phyloP scores from a whole-genome alignment of 1,140 invertebrate species.

The Eumeta japonica region DNA sequence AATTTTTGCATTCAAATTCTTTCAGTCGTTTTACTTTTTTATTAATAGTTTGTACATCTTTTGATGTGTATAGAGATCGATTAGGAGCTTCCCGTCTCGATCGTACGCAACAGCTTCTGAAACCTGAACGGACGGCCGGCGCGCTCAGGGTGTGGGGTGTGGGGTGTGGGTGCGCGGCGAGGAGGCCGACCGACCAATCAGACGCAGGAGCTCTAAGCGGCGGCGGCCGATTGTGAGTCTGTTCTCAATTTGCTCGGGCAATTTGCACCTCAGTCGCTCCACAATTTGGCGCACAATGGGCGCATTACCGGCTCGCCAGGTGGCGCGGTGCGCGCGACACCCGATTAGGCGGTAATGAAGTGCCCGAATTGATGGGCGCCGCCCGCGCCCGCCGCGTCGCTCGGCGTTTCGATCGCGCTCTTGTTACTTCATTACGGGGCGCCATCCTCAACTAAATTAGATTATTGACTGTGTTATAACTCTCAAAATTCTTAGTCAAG shows the following conservation, averaged over 20 bases:
- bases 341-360: constrained; percentile 45
- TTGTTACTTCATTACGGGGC: too few relatives aligned
- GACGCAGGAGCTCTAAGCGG: constrained; percentile 40
- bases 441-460: neutral
- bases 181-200: constrained; percentile 44
- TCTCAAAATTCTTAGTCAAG: too few relatives aligned
- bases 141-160: too few relatives aligned
- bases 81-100: too few relatives aligned
- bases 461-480: too few relatives aligned
- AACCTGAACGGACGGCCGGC: constrained; percentile 10
- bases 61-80: too few relatives aligned
- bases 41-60: too few relatives aligned
- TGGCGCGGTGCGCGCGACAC: constrained; percentile 44
- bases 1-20: too few relatives aligned
- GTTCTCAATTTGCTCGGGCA: constrained; percentile 48
- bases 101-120: too few relatives aligned
- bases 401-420: neutral
- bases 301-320: constrained; percentile 22
- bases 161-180: constrained; percentile 9
- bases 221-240: constrained; percentile 38
- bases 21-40: too few relatives aligned
- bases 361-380: constrained; percentile 30
- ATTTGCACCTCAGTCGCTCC: too few relatives aligned
- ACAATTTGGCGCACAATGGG: constrained; percentile 49
- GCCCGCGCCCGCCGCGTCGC: too few relatives aligned